A percentile compares a stretch with the other conserved stretches of the same genome.
Conservation (phyloP, 2,113 vertebrate genomes). For the Orycteropus afer region DNA sequence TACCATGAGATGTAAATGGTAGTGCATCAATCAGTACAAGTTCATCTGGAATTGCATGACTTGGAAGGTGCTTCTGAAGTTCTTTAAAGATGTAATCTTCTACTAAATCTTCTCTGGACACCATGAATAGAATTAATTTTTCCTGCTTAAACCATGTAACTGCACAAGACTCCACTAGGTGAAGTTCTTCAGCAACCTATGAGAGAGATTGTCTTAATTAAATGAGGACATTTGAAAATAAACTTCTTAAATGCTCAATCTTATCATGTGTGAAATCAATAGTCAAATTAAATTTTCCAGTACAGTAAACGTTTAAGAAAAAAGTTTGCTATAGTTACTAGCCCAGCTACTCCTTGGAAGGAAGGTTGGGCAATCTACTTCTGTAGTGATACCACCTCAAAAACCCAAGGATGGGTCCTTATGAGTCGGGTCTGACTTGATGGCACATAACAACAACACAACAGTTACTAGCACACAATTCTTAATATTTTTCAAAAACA, state of each 20-base stretch:
- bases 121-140: constrained; percentile 92
- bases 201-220: constrained; percentile 47
- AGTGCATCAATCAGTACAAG: constrained; percentile 89
- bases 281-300: constrained; percentile 16
- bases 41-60: constrained; percentile 91
- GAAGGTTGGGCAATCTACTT: too few species aligned
- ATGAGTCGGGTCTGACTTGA: too few species aligned
- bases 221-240: constrained; percentile 43
- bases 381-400: too few species aligned
- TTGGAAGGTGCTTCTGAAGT: constrained; percentile 87
- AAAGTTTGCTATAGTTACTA: background rate
- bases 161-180: constrained; percentile 90
- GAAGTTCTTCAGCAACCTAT: constrained; percentile 89
- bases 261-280: constrained; percentile 31
- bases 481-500: constrained; percentile 31
- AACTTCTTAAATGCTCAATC: background rate
- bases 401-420: too few species aligned
- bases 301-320: background rate
- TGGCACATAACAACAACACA: too few species aligned
- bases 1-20: constrained; percentile 93
- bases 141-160: constrained; percentile 86
- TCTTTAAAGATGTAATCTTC: constrained; percentile 82
- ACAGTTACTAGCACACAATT: background rate
- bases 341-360: too few species aligned
- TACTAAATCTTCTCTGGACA: constrained; percentile 80